These are phyloP conservation scores for Probaryconus sp. DNA, from an alignment of 1,140 invertebrate genomes.

Conservation along the genomic window DNA sequence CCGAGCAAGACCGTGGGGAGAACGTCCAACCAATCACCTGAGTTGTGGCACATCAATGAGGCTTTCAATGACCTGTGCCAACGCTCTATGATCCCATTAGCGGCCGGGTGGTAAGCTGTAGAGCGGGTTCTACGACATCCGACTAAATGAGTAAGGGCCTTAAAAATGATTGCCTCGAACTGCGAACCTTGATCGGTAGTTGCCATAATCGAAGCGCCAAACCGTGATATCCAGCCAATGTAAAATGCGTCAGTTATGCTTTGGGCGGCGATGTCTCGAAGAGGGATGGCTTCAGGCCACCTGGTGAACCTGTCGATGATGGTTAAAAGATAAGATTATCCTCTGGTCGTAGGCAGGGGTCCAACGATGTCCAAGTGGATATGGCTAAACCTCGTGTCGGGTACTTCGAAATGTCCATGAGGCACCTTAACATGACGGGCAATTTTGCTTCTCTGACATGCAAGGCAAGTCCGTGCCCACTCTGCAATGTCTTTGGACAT, in stretches of 20 bases:
- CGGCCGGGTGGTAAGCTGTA: constrained; percentile 49
- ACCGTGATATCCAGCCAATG: constrained; percentile 17
- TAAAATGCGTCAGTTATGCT: constrained; percentile 66
- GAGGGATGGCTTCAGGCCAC: constrained; percentile 73
- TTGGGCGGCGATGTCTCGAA: constrained; percentile 65
- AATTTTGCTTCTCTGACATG: constrained; percentile 29
- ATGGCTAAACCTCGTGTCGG: constrained; percentile 12
- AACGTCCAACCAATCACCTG: constrained; percentile 61
- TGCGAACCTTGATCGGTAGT: not conserved
- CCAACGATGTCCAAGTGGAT: constrained; percentile 16
- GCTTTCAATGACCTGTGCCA: constrained; percentile 67
- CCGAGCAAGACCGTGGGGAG: constrained; percentile 72
- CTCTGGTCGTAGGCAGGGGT: constrained; percentile 11
- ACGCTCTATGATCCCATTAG: constrained; percentile 73
- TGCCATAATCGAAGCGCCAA: not conserved
- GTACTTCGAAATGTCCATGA: not conserved
- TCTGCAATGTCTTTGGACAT: not conserved
- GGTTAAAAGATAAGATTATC: constrained; percentile 70
- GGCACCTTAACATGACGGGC: not conserved
- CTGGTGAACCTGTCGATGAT: constrained; percentile 73
- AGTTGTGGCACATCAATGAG: constrained; percentile 63
- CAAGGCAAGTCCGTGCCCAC: constrained; percentile 1
- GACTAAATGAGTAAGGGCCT: not conserved
- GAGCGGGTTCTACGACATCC: not conserved
- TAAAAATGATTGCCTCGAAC: not conserved